phyloP scores from a whole-genome alignment of 2,888 invertebrate genomes.

The Perithous albicinctus region DNA sequence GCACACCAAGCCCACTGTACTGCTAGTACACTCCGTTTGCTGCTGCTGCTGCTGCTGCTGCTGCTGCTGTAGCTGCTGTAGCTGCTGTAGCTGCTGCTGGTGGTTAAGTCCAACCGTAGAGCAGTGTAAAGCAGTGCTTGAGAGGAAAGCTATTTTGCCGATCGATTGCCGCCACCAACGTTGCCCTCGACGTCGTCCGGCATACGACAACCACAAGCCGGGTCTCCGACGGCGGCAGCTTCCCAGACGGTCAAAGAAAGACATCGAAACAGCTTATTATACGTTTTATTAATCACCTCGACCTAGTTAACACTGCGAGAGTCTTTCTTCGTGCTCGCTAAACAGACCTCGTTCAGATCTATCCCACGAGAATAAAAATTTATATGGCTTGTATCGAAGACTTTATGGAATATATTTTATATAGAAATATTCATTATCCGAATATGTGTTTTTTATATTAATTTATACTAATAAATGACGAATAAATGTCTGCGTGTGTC shows the following conservation, averaged over 20 bases:
- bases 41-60: conserved; percentile 8
- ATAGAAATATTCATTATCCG: too few relatives aligned
- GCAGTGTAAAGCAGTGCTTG: conserved; percentile 64
- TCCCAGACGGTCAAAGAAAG: conserved; percentile 46
- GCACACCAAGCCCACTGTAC: conserved; percentile 8
- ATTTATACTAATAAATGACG: too few relatives aligned
- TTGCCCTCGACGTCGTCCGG: conserved; percentile 48
- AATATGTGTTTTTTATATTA: too few relatives aligned
- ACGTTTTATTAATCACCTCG: conserved; percentile 72
- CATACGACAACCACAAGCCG: conserved; percentile 18
- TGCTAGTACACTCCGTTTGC: conserved; percentile 45
- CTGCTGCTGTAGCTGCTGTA: conserved; percentile 4
- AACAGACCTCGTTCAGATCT: background rate
- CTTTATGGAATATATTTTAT: too few relatives aligned
- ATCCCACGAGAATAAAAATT: background rate
- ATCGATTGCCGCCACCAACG: conserved; percentile 56
- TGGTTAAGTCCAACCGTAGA: conserved; percentile 35
- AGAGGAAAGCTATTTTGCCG: conserved; percentile 63
- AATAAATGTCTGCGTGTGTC: too few relatives aligned
- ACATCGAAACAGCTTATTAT: conserved; percentile 68
- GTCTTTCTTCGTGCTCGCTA: conserved; percentile 14
- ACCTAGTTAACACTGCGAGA: conserved; percentile 69
- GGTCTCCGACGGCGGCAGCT: background rate
- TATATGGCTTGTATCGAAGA: too few relatives aligned
- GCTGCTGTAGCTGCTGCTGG: background rate